Evolutionary conservation across 2,888 invertebrate species (phyloP).

Genomic region (Agrilus mali): DNA sequence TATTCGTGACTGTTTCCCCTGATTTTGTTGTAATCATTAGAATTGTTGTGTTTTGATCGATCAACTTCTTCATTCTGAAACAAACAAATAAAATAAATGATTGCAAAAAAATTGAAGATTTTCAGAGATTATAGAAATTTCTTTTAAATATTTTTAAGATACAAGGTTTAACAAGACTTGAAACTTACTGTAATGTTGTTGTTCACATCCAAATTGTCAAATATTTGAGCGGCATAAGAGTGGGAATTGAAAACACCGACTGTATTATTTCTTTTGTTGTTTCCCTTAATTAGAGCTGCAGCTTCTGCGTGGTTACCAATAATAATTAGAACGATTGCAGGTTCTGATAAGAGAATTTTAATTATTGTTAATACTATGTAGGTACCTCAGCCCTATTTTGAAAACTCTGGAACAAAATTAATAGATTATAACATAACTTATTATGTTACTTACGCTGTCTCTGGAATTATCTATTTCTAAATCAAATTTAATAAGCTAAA

Average conservation of each 20-base stretch:
- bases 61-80: background rate
- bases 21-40: background rate
- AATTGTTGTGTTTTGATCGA: background rate
- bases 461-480: too few species aligned
- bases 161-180: slow-evolving; percentile 3
- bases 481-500: too few species aligned
- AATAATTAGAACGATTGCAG: slow-evolving; percentile 20
- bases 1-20: background rate
- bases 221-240: too few species aligned
- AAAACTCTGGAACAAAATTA: slow-evolving; percentile 2
- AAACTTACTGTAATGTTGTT: slow-evolving; percentile 7
- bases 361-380: slow-evolving; percentile 28
- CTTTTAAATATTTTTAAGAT: too few species aligned
- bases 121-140: too few species aligned
- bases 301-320: slow-evolving; percentile 15
- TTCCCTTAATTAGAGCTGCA: slow-evolving; percentile 25
- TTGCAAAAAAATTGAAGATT: too few species aligned
- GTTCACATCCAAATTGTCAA: background rate
- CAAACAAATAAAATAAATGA: background rate
- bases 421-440: too few species aligned
- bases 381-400: slow-evolving; percentile 29
- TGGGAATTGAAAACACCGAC: too few species aligned
- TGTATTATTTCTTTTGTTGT: slow-evolving; percentile 9
- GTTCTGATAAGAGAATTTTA: slow-evolving; percentile 30
- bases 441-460: too few species aligned